A percentile compares a stretch with the other conserved stretches of the same genome.
These are phyloP conservation scores for Panagrolaimus sp. DNA, from an alignment of 1,140 invertebrate species.

Conservation along the genomic window DNA sequence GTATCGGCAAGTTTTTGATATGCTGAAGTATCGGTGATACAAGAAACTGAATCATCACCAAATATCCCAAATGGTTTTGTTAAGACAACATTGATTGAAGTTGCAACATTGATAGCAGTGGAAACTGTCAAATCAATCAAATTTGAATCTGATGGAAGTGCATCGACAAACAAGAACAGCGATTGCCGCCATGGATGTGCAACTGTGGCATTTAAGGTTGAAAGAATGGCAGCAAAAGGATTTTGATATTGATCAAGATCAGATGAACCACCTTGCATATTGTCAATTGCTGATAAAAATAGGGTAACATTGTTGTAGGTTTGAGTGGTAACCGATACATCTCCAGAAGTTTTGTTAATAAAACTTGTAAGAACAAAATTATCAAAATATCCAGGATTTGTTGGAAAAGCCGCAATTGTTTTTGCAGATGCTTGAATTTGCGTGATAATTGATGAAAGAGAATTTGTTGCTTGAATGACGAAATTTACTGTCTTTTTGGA, in stretches of 20 bases:
- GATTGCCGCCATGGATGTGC: neutral
- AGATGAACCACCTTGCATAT: neutral
- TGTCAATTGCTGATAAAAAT: neutral
- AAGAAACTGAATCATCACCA: slow-evolving; percentile 6
- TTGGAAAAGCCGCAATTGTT: neutral
- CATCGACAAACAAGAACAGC: neutral
- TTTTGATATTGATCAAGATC: neutral
- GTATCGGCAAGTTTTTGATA: neutral
- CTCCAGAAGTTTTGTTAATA: neutral
- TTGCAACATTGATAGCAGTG: neutral
- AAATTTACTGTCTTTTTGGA: neutral
- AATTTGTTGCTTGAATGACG: neutral
- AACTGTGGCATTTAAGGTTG: neutral
- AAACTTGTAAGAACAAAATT: neutral
- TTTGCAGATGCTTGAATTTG: neutral
- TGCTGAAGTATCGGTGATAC: neutral
- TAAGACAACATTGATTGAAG: neutral
- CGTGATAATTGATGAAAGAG: neutral
- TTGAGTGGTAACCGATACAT: neutral
- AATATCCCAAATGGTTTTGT: neutral
- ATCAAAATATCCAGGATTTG: neutral
- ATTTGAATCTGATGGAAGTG: neutral
- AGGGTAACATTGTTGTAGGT: neutral
- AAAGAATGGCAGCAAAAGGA: neutral
- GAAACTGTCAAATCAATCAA: neutral